These are phyloP conservation scores for Drosophila macrospina DNA, from an alignment of 2,888 invertebrate genomes.

Conservation along the genomic window DNA sequence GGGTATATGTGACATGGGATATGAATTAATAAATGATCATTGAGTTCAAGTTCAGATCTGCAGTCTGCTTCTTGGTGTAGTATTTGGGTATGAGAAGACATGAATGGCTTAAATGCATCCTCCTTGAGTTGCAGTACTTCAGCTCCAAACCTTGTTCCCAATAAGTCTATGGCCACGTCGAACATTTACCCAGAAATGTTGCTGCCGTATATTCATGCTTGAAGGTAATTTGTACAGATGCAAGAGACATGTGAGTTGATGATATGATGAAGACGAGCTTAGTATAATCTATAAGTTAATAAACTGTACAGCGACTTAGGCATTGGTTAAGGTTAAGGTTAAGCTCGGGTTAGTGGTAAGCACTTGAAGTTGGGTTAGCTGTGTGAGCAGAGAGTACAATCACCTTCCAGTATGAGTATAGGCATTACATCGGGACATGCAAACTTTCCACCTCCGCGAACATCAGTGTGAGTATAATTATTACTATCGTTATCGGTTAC, in stretches of 20 bases:
- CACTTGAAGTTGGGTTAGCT: constrained; percentile 41
- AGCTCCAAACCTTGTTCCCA: background rate
- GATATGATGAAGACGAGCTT: background rate
- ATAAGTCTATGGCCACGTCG: constrained; percentile 8
- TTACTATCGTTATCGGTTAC: constrained; percentile 29
- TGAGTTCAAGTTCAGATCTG: background rate
- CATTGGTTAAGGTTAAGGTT: constrained; percentile 17
- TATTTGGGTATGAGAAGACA: background rate
- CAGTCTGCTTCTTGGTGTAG: too few relatives aligned
- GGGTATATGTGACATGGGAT: too few relatives aligned
- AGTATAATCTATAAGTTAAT: constrained; percentile 30
- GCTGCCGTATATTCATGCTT: constrained; percentile 54
- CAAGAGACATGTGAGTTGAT: background rate
- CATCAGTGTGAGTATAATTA: constrained; percentile 28
- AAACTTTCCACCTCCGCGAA: constrained; percentile 78
- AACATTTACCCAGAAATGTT: constrained; percentile 31
- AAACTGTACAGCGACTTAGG: constrained; percentile 54
- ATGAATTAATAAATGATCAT: background rate
- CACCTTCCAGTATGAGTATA: constrained; percentile 95
- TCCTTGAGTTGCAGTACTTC: background rate
- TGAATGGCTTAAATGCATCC: background rate
- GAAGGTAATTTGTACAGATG: constrained; percentile 65
- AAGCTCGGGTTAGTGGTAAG: constrained; percentile 44
- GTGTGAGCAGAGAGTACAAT: constrained; percentile 76
- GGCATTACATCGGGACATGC: constrained; percentile 89